Evolutionary conservation across 1,140 invertebrate genomes (phyloP).

Genomic region (Trichogramma pretiosum): DNA sequence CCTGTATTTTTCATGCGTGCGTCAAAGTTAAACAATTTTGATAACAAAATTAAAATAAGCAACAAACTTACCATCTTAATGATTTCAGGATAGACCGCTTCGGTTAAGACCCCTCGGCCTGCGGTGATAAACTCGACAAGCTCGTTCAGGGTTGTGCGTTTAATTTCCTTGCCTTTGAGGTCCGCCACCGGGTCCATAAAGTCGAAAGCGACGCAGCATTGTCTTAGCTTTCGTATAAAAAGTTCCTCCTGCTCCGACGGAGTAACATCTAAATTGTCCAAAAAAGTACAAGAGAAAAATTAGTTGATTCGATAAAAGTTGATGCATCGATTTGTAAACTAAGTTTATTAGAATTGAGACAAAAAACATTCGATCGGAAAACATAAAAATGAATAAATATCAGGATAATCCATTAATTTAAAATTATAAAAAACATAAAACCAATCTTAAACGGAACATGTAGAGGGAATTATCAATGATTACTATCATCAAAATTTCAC

Average conservation of each 20-base stretch:
- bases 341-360: too few species aligned
- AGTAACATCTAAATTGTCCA: conserved; percentile 69
- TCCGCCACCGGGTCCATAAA: conserved; percentile 98
- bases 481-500: too few species aligned
- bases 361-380: too few species aligned
- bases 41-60: too few species aligned
- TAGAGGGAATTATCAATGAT: too few species aligned
- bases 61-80: conserved; percentile 87
- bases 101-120: conserved; percentile 89
- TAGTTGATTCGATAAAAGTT: conserved; percentile 3
- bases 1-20: too few species aligned
- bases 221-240: conserved; percentile 93
- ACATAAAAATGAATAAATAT: too few species aligned
- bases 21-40: too few species aligned
- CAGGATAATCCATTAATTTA: too few species aligned
- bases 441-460: too few species aligned
- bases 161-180: conserved; percentile 98
- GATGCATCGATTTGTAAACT: too few species aligned
- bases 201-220: conserved; percentile 98
- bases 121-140: conserved; percentile 95
- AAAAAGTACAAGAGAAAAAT: neutral
- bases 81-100: conserved; percentile 94
- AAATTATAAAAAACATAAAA: too few species aligned
- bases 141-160: conserved; percentile 93
- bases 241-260: conserved; percentile 91